Base-by-base conservation (phyloP, 2,888 invertebrate species). In the Spatulosminthurus flaviceps region DNA sequence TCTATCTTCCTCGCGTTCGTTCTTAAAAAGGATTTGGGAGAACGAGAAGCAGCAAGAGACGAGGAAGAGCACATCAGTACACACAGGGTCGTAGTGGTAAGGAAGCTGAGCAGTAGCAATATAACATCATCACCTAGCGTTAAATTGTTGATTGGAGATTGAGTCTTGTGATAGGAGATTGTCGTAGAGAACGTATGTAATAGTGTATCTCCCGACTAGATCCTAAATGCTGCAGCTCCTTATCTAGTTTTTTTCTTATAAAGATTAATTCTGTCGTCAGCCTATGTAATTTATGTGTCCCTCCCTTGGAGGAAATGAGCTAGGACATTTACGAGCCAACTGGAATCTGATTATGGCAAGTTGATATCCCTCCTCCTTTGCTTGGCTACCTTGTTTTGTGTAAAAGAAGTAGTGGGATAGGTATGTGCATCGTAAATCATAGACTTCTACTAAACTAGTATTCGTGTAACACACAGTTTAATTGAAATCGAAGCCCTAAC, bases 91-190 rank as follows among this genome's bases (percentile, higher is more conserved):
- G 34, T 34, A n/a, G n/a, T n/a, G n/a, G n/a, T n/a, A n/a, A n/a
- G n/a, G n/a, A n/a, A n/a, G n/a, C n/a, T 24, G 19, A 28, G 28
- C 22, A 29, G 34, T 0, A 34, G 69, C 34, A 34, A 69, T 29
- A 29, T 69, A 34, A 34, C 29, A 69, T 69, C 29, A 69, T 69
- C 51, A 22, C 28, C 43, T 24, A 72, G 72, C 51, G 72, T 72
- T 72, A 72, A 72, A 43, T 51, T 51, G 51, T 72, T 72, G 72
- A 72, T 72, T 72, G 72, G 51, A 51, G 72, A 72, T 26, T 26
- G 72, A 72, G n/a, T 69, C 19, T 13, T 26, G 28, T 69, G 69
- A 69, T 29, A 69, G 34, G 34, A 34, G 69, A 34, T 24, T 51
- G 51, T 51, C 51, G 51, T 51, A 19, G 51, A 41, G 41, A 51